Evolutionary conservation across 35 echinoderm and acorn worm genomes (phyloP).

Genomic region (Antedon bifida): DNA sequence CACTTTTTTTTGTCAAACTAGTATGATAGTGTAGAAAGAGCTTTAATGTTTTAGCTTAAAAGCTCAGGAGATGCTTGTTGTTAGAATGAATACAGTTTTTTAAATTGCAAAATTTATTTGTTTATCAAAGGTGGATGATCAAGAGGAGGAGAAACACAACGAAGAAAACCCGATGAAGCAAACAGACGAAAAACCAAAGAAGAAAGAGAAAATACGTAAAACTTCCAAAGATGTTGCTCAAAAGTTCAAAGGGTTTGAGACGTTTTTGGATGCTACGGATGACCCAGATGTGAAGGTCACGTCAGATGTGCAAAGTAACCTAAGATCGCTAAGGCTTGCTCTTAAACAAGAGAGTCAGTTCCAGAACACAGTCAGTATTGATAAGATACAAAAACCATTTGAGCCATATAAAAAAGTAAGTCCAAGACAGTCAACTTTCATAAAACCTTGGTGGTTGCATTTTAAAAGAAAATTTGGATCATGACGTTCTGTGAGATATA

Average conservation of each 20-base stretch:
- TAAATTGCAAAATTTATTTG: background rate
- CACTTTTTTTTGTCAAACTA: too few species aligned
- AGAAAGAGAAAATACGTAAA: slow-evolving; percentile 41
- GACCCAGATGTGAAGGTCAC: slow-evolving; percentile 42
- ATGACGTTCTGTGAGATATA: too few species aligned
- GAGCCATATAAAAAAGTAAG: slow-evolving; percentile 74
- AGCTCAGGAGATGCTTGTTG: background rate
- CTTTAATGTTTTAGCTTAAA: background rate
- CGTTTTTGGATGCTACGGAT: slow-evolving; percentile 54
- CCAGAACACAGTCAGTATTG: slow-evolving; percentile 57
- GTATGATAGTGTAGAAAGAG: too few species aligned
- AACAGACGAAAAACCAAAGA: slow-evolving; percentile 17
- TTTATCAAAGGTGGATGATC: slow-evolving; percentile 68
- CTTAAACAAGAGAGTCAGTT: slow-evolving; percentile 56
- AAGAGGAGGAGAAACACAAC: slow-evolving; percentile 25
- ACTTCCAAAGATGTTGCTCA: slow-evolving; percentile 40
- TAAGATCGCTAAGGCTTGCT: slow-evolving; percentile 52
- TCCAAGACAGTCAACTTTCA: too few species aligned
- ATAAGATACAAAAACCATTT: slow-evolving; percentile 84
- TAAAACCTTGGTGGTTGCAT: too few species aligned
- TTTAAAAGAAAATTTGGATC: too few species aligned
- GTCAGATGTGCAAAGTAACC: slow-evolving; percentile 79
- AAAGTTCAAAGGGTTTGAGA: slow-evolving; percentile 90
- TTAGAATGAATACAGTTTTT: background rate
- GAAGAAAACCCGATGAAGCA: slow-evolving; percentile 12